Conservation (phyloP, 2,888 invertebrate species). For the Callyntrura guangdongensis region DNA sequence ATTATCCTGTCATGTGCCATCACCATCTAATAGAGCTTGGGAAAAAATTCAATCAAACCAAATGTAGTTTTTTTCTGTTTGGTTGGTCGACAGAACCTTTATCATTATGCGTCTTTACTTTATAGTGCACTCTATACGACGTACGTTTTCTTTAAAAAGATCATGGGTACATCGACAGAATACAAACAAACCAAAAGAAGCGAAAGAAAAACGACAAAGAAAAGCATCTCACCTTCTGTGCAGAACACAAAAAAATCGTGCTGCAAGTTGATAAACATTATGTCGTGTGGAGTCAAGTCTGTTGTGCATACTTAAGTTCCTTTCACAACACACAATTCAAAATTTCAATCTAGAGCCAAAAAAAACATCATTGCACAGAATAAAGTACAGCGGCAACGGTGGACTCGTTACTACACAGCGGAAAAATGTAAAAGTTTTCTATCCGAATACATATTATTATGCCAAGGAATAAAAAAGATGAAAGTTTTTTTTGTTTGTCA, state of each 20-base stretch:
- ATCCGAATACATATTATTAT: no score
- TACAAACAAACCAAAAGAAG: slow-evolving; percentile 23
- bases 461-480: no score
- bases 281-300: no score
- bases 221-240: neutral
- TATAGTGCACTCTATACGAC: neutral
- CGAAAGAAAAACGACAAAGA: neutral
- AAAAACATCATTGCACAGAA: neutral
- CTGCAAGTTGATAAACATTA: neutral
- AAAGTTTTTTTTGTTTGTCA: no score
- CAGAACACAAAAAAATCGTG: neutral
- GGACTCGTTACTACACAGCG: no score
- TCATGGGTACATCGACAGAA: slow-evolving; percentile 10
- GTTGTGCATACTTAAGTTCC: neutral
- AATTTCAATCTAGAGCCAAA: slow-evolving; percentile 40
- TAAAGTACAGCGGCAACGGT: neutral
- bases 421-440: no score
- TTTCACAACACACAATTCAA: slow-evolving; percentile 14
- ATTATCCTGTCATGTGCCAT: slow-evolving; percentile 49
- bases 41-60: slow-evolving; percentile 22
- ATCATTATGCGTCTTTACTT: neutral
- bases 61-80: neutral
- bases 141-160: neutral
- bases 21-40: neutral
- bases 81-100: neutral